Conservation (phyloP, 2,888 invertebrate genomes). For the Rhaphigaster nebulosa region DNA sequence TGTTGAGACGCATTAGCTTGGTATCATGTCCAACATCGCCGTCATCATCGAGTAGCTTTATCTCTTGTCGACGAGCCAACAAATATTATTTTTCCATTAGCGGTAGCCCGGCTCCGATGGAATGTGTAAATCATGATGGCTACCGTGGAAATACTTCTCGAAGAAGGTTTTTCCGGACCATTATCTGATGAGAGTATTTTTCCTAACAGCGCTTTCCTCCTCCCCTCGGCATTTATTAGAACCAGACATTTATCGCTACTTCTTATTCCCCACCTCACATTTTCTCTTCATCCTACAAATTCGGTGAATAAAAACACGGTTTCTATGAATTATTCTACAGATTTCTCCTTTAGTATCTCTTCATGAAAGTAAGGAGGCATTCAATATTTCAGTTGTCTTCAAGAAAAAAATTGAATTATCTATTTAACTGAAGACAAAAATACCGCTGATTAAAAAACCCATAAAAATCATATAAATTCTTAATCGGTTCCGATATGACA, state of each 20-base stretch:
- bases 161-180: neutral
- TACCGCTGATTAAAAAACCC: no score
- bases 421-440: no score
- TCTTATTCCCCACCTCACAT: neutral
- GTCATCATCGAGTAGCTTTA: neutral
- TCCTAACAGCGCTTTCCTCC: neutral
- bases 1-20: neutral
- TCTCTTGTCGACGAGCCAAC: neutral
- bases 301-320: neutral
- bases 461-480: no score
- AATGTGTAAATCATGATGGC: neutral
- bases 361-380: neutral
- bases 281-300: neutral
- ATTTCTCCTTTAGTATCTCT: neutral
- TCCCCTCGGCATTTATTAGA: neutral
- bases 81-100: slow-evolving; percentile 42
- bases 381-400: neutral
- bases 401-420: neutral
- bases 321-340: neutral
- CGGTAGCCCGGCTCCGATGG: neutral
- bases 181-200: slow-evolving; percentile 30
- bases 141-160: neutral
- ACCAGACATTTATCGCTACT: neutral
- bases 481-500: no score
- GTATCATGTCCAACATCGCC: no score